Percentiles rank a stretch among this genome's conserved stretches.
Evolutionary conservation across 2,888 invertebrate genomes (phyloP).

Genomic region (Epiblema foenella): DNA sequence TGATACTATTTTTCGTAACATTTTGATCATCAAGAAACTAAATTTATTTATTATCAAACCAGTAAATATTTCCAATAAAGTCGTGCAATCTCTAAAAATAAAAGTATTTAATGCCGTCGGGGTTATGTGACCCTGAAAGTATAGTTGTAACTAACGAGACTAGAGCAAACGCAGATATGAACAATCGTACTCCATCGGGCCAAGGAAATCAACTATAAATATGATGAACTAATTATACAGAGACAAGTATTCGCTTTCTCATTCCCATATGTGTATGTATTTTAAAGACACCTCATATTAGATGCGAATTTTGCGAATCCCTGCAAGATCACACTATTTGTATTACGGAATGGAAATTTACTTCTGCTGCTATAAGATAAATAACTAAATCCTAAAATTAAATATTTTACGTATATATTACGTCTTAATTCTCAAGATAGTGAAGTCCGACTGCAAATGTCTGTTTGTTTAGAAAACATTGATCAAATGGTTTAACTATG

Average conservation of each 20-base stretch:
- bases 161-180: slow-evolving; percentile 45
- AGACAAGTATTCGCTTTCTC: slow-evolving; percentile 61
- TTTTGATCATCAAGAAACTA: no score
- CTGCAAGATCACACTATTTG: not conserved
- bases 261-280: slow-evolving; percentile 47
- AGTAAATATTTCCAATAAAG: not conserved
- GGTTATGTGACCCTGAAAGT: slow-evolving; percentile 22
- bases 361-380: no score
- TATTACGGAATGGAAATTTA: not conserved
- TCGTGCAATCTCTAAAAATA: slow-evolving; percentile 1
- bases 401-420: no score
- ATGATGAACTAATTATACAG: slow-evolving; percentile 55
- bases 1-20: no score
- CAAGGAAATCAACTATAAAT: slow-evolving; percentile 70
- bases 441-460: not conserved
- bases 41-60: no score
- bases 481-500: not conserved
- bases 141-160: slow-evolving; percentile 29
- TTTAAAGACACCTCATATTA: not conserved
- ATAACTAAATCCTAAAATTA: no score
- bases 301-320: not conserved
- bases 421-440: not conserved
- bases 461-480: not conserved
- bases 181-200: slow-evolving; percentile 70
- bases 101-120: not conserved